Conservation (phyloP, 2,797 vertebrate genomes). For the Sylvilagus floridanus region DNA sequence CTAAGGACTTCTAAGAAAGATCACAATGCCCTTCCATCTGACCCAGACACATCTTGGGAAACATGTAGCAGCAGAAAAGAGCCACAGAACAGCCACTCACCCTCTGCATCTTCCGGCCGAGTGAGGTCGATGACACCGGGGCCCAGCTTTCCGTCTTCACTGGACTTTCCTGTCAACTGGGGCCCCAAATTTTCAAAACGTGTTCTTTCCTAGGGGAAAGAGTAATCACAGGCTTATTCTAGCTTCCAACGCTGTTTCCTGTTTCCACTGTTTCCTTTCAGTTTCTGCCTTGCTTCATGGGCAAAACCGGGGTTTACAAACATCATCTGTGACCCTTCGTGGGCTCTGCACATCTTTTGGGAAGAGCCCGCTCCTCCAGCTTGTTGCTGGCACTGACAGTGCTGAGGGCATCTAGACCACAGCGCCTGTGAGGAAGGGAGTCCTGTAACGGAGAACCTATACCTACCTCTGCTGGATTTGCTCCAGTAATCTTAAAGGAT, state of each 20-base stretch:
- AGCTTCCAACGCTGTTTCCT: conserved; percentile 49
- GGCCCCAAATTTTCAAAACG: conserved; percentile 96
- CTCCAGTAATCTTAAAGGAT: conserved; percentile 79
- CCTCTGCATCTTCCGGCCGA: conserved; percentile 98
- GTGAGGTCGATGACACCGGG: conserved; percentile 98
- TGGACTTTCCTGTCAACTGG: conserved; percentile 94
- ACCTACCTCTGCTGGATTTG: conserved; percentile 73
- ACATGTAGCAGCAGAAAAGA: background rate
- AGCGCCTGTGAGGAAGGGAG: conserved; percentile 76
- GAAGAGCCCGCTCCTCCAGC: conserved; percentile 1
- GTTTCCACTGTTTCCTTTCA: conserved; percentile 3
- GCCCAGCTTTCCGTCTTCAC: conserved; percentile 96
- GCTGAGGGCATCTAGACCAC: background rate
- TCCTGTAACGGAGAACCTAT: conserved; percentile 69
- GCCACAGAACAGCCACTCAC: conserved; percentile 89
- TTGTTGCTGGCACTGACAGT: conserved; percentile 52
- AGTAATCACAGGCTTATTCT: conserved; percentile 77
- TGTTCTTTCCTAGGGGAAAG: conserved; percentile 93
- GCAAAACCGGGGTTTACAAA: conserved; percentile 25
- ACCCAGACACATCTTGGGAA: background rate
- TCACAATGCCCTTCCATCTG: background rate
- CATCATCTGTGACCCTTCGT: background rate
- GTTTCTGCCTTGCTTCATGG: background rate
- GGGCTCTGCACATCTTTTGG: conserved; percentile 6
- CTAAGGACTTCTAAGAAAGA: background rate